Evolutionary conservation across 2,888 invertebrate genomes (phyloP), one percentile per base, ranked within the genome.

Genomic region (Achlya flavicornis): DNA sequence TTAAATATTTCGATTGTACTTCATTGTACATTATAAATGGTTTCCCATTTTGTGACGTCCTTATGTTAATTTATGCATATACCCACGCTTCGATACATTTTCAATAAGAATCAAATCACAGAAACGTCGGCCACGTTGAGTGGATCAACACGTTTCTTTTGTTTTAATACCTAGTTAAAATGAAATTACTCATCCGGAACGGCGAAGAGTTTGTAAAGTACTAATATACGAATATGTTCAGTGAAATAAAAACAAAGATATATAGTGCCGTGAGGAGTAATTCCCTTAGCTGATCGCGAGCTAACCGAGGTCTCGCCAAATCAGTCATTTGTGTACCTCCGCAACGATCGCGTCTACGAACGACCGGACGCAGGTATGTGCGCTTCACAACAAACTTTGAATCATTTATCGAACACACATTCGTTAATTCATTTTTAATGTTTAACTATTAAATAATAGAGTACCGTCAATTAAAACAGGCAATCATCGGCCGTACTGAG

Each of bases 301-400:
- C 70, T 67, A 63, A 65, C 65, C 66, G 64, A 57, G 64, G 61
- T 65, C 65, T 64, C 70, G 70, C 70, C 73, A 76, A 77, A 75
- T 83, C 85, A 86, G 85, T 88, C 80, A 78, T 74, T 82, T 77
- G 78, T 83, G 78, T 71, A 77, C 80, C 80, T 81, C 71, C 84
- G 81, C 69, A 67, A 71, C 81, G 82, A 69, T 66, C 79, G 84
- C 76, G 83, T 78, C 79, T 76, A 73, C 70, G 63, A 57, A 73
- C 70, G 62, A 53, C 62, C 69, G 70, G 65, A 76, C 75, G 74
- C 76, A 82, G 88, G 88, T 89, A 87, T 78, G 88, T 85, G 69
- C 75, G 75, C 69, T 73, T 67, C 72, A 41, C 69, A 74, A 71
- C 69, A 72, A 73, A 69, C 67, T 66, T 53, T 19, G 10, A 19